Evolutionary conservation across 1,140 invertebrate genomes (phyloP).

Genomic region (Zaprionus camerounensis): DNA sequence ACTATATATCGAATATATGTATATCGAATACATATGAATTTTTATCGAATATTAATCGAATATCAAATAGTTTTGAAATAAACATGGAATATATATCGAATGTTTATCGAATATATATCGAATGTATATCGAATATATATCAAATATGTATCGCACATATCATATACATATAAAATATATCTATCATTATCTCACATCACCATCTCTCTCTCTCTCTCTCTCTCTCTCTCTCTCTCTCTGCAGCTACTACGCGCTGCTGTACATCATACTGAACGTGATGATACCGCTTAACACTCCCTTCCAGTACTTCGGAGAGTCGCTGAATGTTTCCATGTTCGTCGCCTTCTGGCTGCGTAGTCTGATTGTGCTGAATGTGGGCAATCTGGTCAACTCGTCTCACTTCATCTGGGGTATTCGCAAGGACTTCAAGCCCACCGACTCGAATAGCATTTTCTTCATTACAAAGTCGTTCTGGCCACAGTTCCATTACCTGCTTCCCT

Average conservation of each 20-base stretch:
- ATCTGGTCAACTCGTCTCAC: slow-evolving; percentile 89
- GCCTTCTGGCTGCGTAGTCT: slow-evolving; percentile 88
- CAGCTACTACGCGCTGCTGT: slow-evolving; percentile 90
- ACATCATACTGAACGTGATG: slow-evolving; percentile 87
- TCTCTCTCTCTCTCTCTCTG: background rate
- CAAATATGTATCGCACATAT: too few relatives aligned
- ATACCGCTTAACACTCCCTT: slow-evolving; percentile 90
- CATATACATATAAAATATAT: too few relatives aligned
- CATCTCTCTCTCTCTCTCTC: background rate
- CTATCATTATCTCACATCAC: too few relatives aligned
- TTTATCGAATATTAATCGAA: too few relatives aligned
- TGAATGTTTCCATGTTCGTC: slow-evolving; percentile 87
- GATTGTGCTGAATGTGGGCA: slow-evolving; percentile 87
- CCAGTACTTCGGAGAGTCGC: slow-evolving; percentile 90
- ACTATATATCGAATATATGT: too few relatives aligned
- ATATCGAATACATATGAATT: too few relatives aligned
- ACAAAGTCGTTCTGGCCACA: slow-evolving; percentile 90
- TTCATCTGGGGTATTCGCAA: slow-evolving; percentile 89
- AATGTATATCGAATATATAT: too few relatives aligned
- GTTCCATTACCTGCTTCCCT: slow-evolving; percentile 91
- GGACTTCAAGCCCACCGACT: slow-evolving; percentile 89
- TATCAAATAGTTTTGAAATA: too few relatives aligned
- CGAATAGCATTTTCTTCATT: slow-evolving; percentile 89
- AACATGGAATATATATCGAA: too few relatives aligned
- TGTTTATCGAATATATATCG: too few relatives aligned